Evolutionary conservation across 2,888 invertebrate species (phyloP).

Genomic region (Opisthograptis luteolata): DNA sequence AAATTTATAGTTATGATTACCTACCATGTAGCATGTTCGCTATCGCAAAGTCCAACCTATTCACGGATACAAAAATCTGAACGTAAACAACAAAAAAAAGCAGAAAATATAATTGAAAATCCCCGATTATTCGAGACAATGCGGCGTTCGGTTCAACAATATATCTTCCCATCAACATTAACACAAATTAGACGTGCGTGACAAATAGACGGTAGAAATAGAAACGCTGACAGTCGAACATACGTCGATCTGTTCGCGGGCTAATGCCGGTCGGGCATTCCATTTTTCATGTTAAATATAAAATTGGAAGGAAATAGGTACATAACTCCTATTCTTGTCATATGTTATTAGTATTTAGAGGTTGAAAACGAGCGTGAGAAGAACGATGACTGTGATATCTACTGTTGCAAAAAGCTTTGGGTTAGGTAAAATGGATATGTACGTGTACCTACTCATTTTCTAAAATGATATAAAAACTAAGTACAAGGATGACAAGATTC

Average conservation of each 20-base stretch:
- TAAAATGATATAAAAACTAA: no score
- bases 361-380: conserved; percentile 19
- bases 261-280: conserved; percentile 65
- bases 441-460: no score
- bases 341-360: conserved; percentile 24
- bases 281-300: conserved; percentile 80
- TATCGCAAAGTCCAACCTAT: not conserved
- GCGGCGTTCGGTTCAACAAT: conserved; percentile 46
- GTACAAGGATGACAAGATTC: no score
- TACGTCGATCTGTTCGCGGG: conserved; percentile 70
- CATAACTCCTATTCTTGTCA: conserved; percentile 20
- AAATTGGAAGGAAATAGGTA: conserved; percentile 53
- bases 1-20: no score
- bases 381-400: conserved; percentile 10
- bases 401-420: no score
- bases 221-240: conserved; percentile 75
- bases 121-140: conserved; percentile 33
- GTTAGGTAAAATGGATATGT: no score
- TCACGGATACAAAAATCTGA: not conserved
- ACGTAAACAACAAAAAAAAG: conserved; percentile 26
- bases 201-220: conserved; percentile 78
- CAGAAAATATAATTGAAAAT: conserved; percentile 18
- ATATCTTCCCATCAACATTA: conserved; percentile 73
- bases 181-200: conserved; percentile 79
- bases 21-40: not conserved